phyloP scores from a whole-genome alignment of 2,888 invertebrate genomes.

The Mactromeris polynyma region DNA sequence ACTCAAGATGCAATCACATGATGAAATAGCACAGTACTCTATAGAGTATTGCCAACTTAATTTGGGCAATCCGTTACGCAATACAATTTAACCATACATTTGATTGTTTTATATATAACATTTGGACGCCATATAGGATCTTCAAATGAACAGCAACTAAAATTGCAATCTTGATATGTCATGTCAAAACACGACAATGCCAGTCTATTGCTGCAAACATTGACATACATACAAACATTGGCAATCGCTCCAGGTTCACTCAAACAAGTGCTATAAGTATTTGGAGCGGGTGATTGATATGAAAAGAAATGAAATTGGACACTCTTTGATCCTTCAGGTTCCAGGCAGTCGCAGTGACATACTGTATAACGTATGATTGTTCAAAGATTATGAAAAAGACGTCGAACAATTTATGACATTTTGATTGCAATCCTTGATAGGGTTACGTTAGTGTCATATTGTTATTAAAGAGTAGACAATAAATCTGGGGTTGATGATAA shows the following conservation, averaged over 20 bases:
- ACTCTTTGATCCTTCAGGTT: neutral
- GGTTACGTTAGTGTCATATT: neutral
- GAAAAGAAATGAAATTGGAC: neutral
- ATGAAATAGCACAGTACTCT: too few species aligned
- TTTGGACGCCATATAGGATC: too few species aligned
- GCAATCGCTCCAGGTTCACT: neutral
- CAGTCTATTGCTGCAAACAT: neutral
- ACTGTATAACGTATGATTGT: neutral
- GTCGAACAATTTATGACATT: neutral
- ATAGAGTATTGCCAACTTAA: too few species aligned
- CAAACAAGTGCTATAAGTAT: neutral
- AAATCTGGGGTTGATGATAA: neutral
- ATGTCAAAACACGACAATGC: neutral
- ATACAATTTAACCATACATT: too few species aligned
- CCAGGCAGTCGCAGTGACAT: neutral
- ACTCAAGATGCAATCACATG: too few species aligned
- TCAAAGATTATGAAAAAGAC: neutral
- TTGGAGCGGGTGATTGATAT: neutral
- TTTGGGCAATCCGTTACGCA: too few species aligned
- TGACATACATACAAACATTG: neutral
- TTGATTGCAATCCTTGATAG: neutral
- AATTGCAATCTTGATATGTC: neutral
- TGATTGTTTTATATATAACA: too few species aligned
- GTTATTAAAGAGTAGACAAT: neutral
- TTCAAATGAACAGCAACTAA: too few species aligned